These are phyloP conservation scores for Darevskia mixta DNA, from an alignment of 2,797 vertebrate species.

Conservation along the genomic window DNA sequence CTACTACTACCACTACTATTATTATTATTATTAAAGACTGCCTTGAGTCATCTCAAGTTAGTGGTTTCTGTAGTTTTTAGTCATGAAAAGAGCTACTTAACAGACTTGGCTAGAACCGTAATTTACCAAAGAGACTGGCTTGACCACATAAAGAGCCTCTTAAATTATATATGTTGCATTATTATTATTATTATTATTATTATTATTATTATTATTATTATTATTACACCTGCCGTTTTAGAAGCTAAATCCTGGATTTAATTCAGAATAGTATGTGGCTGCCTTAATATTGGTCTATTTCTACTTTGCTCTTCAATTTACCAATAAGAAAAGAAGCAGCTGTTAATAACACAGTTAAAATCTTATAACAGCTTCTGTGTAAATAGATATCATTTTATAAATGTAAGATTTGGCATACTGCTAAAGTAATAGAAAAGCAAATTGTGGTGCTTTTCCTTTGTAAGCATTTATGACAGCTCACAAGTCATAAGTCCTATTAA, in stretches of 20 bases:
- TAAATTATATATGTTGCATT: no score
- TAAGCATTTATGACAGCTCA: conserved; percentile 57
- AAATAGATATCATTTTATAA: conserved; percentile 65
- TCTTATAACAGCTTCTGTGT: conserved; percentile 54
- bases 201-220: neutral
- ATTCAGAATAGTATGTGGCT: conserved; percentile 53
- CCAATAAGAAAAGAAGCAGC: conserved; percentile 36
- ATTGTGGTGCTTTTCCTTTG: conserved; percentile 60
- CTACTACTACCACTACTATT: no score
- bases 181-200: neutral
- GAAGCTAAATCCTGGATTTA: conserved; percentile 39
- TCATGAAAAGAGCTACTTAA: no score
- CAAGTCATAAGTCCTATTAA: conserved; percentile 74
- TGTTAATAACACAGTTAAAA: conserved; percentile 58
- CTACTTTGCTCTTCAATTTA: conserved; percentile 58
- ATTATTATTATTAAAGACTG: no score
- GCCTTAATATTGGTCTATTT: conserved; percentile 48
- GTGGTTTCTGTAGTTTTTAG: no score
- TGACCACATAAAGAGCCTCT: no score
- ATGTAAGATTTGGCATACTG: conserved; percentile 60
- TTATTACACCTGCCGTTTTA: conserved; percentile 32
- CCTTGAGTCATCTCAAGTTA: no score
- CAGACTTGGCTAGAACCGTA: no score
- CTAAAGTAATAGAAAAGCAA: conserved; percentile 62
- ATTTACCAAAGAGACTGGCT: no score